Conservation (phyloP, 1,140 invertebrate genomes). For the Procambarus clarkii region DNA sequence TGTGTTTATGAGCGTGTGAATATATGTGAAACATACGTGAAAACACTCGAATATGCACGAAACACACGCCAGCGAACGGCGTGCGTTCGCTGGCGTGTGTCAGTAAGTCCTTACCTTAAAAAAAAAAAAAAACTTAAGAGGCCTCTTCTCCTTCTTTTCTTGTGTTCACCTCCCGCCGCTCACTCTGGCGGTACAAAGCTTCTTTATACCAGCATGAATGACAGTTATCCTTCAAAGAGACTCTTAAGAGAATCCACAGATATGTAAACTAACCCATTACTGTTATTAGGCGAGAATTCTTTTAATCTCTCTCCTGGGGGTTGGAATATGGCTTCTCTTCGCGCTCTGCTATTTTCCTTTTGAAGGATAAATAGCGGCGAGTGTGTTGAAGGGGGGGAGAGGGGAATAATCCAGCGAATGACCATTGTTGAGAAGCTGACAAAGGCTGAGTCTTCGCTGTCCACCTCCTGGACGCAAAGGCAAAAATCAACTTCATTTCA, state of each 20-base stretch:
- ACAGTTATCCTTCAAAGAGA: constrained; percentile 20
- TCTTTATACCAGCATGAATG: constrained; percentile 27
- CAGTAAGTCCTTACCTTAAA: too few relatives aligned
- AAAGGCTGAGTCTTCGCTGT: constrained; percentile 18
- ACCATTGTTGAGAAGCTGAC: constrained; percentile 43
- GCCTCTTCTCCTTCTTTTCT: background rate
- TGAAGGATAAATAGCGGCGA: constrained; percentile 52
- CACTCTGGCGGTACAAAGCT: background rate
- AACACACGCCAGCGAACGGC: too few relatives aligned
- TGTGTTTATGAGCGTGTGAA: too few relatives aligned
- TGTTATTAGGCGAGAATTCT: constrained; percentile 52
- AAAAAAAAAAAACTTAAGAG: background rate
- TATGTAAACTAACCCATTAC: constrained; percentile 65
- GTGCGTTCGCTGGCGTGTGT: too few relatives aligned
- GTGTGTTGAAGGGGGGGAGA: constrained; percentile 49
- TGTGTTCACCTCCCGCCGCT: background rate
- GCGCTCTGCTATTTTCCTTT: constrained; percentile 45
- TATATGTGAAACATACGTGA: too few relatives aligned
- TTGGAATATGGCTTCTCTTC: constrained; percentile 14
- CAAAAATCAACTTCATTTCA: constrained; percentile 63
- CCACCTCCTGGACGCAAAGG: background rate
- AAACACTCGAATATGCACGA: too few relatives aligned
- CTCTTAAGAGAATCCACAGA: constrained; percentile 31
- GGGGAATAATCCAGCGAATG: constrained; percentile 49
- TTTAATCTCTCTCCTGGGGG: constrained; percentile 38